These are phyloP conservation scores for Melanaphis sacchari DNA, from an alignment of 1,140 invertebrate species.

Conservation along the genomic window DNA sequence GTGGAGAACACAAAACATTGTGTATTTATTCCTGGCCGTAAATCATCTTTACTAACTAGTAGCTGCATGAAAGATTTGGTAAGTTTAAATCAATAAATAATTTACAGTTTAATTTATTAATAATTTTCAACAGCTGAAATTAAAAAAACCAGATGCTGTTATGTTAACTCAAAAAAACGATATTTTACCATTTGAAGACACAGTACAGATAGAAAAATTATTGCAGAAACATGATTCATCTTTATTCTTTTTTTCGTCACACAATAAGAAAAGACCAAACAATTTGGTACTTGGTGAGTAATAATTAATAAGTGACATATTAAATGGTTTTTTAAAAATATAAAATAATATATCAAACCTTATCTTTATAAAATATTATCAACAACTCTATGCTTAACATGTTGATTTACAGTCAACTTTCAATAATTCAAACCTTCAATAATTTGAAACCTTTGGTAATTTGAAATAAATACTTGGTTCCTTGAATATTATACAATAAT, in stretches of 20 bases:
- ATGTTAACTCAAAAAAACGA: constrained; percentile 84
- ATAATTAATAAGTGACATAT: not conserved
- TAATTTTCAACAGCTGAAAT: constrained; percentile 68
- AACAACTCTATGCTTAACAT: no score
- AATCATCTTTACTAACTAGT: constrained; percentile 78
- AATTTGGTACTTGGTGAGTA: constrained; percentile 83
- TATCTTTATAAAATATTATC: no score
- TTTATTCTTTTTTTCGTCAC: constrained; percentile 88
- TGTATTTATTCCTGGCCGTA: constrained; percentile 85
- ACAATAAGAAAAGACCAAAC: constrained; percentile 93
- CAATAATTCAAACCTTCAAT: no score
- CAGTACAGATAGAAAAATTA: constrained; percentile 81
- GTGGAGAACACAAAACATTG: constrained; percentile 87
- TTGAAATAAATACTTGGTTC: no score
- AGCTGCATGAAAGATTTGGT: constrained; percentile 87
- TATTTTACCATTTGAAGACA: constrained; percentile 86
- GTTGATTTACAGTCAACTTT: no score
- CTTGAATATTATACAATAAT: no score
- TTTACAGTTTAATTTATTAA: constrained; percentile 25
- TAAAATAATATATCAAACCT: no score
- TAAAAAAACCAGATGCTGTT: constrained; percentile 86
- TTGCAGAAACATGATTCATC: constrained; percentile 86
- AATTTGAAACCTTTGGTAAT: no score
- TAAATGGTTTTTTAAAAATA: no score
- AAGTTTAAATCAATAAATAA: constrained; percentile 62